Evolutionary conservation across 2,797 vertebrate species (phyloP), one percentile per base, ranked within the genome.

Genomic region (Brachymystax lenok): DNA sequence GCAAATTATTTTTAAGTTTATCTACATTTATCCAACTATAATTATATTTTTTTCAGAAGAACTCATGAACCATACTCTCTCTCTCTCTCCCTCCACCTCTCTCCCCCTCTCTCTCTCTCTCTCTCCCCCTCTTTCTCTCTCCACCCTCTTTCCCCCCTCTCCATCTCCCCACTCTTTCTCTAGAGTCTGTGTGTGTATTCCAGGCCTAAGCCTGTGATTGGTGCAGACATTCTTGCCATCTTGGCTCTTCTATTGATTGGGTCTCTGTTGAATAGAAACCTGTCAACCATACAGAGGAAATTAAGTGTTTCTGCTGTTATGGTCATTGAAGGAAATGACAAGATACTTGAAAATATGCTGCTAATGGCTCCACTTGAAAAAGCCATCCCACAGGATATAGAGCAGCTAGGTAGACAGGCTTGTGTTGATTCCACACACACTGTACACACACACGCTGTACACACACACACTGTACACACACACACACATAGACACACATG

Each of bases 271-370:
- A 90, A 87, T 87, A 80, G 85, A 71, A 28, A 77, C 51, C 85
- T 67, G 77, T 92, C 88, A 85, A 85, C 84, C 74, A 46, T 63
- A 76, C 24, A 0, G 80, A 76, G 83, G 79, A 83, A 83, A 88
- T 85, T 76, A 87, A 92, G 87, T 89, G 87, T 90, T 91, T 92
- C 86, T 86, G 84, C 85, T 81, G 88, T 90, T 91, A 86, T 72
- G 81, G 86, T 85, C 91, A 91, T 87, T 91, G 89, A 91, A 90
- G 82, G 81, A 90, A 88, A 89, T 87, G 88, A 89, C 89, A 88
- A 85, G 90, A 86, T 87, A 86, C 92, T 89, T 85, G 80, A 89
- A 92, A 93, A 93, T 90, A 88, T 92, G 89, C 92, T 93, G 90
- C 92, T 92, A 90, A 94, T 92, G 88, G 88, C 83, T 82, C 84